Base-by-base conservation (phyloP, 2,888 invertebrate species). In the Gasteruption jaculator region DNA sequence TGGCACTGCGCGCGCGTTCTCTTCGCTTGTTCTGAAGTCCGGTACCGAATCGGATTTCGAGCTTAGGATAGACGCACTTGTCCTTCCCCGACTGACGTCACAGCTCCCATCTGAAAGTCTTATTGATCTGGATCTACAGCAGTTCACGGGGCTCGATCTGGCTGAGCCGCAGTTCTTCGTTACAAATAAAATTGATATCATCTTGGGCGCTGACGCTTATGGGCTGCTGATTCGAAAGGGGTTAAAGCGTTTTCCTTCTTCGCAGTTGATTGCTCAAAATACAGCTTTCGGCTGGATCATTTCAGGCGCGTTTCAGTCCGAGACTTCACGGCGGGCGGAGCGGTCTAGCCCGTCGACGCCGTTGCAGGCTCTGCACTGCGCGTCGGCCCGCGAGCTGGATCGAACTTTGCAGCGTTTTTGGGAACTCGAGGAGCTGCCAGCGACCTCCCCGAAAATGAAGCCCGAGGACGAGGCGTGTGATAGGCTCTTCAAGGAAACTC, bases 211-310 rank as follows among this genome's bases (percentile, higher is more conserved):
- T 7, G 45, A 47, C 12, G 12, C 45, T 18, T 49, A 50, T 26
- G 36, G 41, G 5, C 38, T 33, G 14, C 14, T 45, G 14, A 35
- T 48, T 5, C 45, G 38, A 7, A 11, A 41, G 1, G 45, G 45
- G 2, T 11, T 47, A 12, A 20, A 22, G 20, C 24, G 19, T 16
- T 10, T 11, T 5, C 14, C 14, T 3, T 4, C 4, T 5, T 15
- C 3, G 4, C 14, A 11, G 8, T 4, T 49, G 1, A 21, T 43
- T 6, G 50, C 41, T 14, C 50, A 50, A 20, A 21, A 47, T 15
- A 50, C 43, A 1, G 33, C 19, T 2, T 35, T 50, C 4, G 49
- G 47, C 7, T 50, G 47, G 41, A 36, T 50, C 7, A 12, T 50
- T 8, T 48, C 42, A 7, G 45, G 49, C 4, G 11, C 37, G 5